Evolutionary conservation across 2,113 vertebrate genomes (phyloP).

Genomic region (Leptocoma aspasia): DNA sequence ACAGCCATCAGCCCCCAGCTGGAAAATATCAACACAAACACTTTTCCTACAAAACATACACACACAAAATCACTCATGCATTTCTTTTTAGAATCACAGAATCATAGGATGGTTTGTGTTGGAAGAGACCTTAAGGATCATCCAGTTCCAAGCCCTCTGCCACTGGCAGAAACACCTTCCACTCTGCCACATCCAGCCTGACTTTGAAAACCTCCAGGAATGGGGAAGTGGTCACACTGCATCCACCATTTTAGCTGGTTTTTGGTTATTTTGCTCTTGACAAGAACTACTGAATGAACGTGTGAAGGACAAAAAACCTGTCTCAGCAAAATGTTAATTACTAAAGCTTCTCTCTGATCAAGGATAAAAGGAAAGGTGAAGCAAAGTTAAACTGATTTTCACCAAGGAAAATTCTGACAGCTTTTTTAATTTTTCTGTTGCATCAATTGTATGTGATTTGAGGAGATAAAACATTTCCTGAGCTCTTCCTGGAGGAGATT

Average conservation of each 20-base stretch:
- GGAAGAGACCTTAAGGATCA: neutral
- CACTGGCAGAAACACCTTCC: neutral
- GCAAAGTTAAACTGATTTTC: neutral
- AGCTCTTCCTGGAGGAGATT: neutral
- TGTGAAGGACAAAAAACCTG: neutral
- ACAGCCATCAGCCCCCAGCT: neutral
- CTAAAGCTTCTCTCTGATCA: neutral
- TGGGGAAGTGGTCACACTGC: neutral
- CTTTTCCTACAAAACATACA: neutral
- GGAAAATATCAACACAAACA: neutral
- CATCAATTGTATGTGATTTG: neutral
- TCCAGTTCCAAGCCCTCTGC: neutral
- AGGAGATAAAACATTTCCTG: neutral
- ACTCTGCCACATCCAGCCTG: neutral
- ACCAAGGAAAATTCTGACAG: neutral
- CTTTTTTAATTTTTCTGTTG: neutral
- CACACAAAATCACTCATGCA: fast-evolving
- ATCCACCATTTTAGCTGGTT: neutral
- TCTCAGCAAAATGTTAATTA: neutral
- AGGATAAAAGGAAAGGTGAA: neutral
- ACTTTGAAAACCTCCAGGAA: neutral
- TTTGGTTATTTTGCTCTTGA: neutral
- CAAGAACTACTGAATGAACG: neutral
- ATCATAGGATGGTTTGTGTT: neutral
- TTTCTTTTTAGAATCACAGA: neutral